Evolutionary conservation across 2,888 invertebrate genomes (phyloP).

Genomic region (Polymixis lichenea): DNA sequence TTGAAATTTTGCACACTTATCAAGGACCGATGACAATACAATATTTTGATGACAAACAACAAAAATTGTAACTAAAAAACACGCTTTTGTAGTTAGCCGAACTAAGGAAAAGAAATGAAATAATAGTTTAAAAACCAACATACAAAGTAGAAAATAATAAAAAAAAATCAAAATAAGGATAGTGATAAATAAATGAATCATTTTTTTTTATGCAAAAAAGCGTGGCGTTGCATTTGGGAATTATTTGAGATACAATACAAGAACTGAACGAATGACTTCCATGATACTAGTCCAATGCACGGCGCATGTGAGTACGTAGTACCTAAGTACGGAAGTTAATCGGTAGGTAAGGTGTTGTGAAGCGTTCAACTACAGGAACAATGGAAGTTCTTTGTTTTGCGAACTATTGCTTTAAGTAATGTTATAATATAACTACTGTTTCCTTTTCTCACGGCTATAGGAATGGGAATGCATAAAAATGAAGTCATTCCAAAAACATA

Average conservation of each 20-base stretch:
- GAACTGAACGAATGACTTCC: background rate
- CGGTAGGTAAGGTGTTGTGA: background rate
- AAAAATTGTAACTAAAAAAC: too few species aligned
- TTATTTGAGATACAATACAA: background rate
- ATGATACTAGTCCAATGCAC: background rate
- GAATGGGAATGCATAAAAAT: background rate
- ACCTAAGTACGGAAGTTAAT: background rate
- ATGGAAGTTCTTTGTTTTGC: conserved; percentile 9
- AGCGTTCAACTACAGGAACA: background rate
- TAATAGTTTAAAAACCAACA: too few species aligned
- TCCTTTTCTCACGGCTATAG: background rate
- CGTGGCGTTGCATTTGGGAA: too few species aligned
- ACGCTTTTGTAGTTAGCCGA: too few species aligned
- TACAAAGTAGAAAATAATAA: too few species aligned
- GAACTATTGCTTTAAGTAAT: background rate
- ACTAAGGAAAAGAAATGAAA: too few species aligned
- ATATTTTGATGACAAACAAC: too few species aligned
- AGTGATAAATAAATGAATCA: too few species aligned
- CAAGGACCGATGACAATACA: too few species aligned
- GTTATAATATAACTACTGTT: background rate
- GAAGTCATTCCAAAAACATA: background rate
- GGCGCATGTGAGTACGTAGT: background rate
- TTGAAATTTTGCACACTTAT: too few species aligned
- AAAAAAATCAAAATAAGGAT: too few species aligned
- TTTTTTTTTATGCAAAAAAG: too few species aligned